Percentiles rank a stretch among this genome's conserved stretches.
Evolutionary conservation across 2,113 vertebrate species (phyloP).

Genomic region (Sceloporus undulatus): DNA sequence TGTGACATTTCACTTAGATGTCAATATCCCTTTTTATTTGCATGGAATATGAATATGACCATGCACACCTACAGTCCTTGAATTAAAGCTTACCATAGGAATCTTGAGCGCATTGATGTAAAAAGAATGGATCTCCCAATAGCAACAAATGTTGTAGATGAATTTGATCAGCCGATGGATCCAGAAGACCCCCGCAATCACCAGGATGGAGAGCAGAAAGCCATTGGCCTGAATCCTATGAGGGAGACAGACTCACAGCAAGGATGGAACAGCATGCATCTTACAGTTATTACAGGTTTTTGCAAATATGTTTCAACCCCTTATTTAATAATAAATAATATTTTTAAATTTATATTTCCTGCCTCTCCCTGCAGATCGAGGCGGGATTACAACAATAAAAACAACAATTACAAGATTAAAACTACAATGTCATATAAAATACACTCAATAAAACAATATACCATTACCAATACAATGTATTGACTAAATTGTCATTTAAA

Average conservation of each 20-base stretch:
- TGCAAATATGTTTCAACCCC: background rate
- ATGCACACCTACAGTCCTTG: rapidly evolving
- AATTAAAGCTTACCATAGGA: conserved; percentile 83
- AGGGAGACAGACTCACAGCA: conserved; percentile 24
- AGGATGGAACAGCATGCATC: background rate
- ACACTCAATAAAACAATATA: too few relatives aligned
- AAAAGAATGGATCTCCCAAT: conserved; percentile 98
- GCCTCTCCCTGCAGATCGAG: too few relatives aligned
- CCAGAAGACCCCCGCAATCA: conserved; percentile 97
- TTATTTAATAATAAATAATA: background rate
- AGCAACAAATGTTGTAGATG: conserved; percentile 98
- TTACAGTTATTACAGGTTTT: background rate
- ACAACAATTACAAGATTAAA: too few relatives aligned
- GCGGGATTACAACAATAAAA: too few relatives aligned
- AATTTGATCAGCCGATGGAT: conserved; percentile 95
- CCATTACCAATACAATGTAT: too few relatives aligned
- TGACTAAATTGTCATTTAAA: too few relatives aligned
- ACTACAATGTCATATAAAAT: too few relatives aligned
- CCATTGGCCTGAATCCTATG: conserved; percentile 91
- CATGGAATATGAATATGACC: background rate
- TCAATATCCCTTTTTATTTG: background rate
- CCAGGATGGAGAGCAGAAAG: conserved; percentile 91
- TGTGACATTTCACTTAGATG: background rate
- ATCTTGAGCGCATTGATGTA: conserved; percentile 94
- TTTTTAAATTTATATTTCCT: too few relatives aligned